Evolutionary conservation across 2,113 vertebrate genomes (phyloP).

Genomic region (Xenopus borealis): DNA sequence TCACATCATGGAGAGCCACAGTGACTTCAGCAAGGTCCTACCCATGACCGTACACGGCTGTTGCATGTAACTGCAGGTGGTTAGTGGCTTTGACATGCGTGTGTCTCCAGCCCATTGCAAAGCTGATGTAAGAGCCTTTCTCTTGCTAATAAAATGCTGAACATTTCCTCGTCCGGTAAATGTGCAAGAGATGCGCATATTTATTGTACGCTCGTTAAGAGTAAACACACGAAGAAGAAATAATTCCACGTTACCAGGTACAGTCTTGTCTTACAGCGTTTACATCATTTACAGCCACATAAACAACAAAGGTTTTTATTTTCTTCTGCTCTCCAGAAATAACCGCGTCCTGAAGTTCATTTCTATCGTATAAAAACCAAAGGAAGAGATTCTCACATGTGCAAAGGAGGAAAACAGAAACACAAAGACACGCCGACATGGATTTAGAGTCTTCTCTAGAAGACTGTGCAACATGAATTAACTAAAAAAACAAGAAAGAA

Average conservation of each 20-base stretch:
- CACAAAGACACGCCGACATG: conserved; percentile 65
- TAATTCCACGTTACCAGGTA: conserved; percentile 75
- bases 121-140: too few relatives aligned
- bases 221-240: conserved; percentile 78
- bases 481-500: conserved; percentile 70
- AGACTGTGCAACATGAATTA: conserved; percentile 73
- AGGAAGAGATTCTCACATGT: conserved; percentile 77
- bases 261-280: conserved; percentile 81
- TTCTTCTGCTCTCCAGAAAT: conserved; percentile 62
- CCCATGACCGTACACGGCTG: too few relatives aligned
- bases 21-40: too few relatives aligned
- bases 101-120: too few relatives aligned
- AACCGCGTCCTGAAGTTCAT: conserved; percentile 66
- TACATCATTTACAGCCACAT: conserved; percentile 81
- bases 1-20: too few relatives aligned
- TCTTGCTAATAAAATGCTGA: too few relatives aligned
- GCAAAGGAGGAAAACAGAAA: conserved; percentile 72
- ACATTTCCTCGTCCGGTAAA: too few relatives aligned
- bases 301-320: conserved; percentile 62
- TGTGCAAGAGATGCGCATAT: conserved; percentile 74
- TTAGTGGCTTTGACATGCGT: too few relatives aligned
- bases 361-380: conserved; percentile 76
- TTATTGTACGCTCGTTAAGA: conserved; percentile 79
- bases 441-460: conserved; percentile 29
- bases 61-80: too few relatives aligned